Evolutionary conservation across 2,888 invertebrate species (phyloP), one percentile per base, ranked within the genome.

Genomic region (Archips xylosteana): DNA sequence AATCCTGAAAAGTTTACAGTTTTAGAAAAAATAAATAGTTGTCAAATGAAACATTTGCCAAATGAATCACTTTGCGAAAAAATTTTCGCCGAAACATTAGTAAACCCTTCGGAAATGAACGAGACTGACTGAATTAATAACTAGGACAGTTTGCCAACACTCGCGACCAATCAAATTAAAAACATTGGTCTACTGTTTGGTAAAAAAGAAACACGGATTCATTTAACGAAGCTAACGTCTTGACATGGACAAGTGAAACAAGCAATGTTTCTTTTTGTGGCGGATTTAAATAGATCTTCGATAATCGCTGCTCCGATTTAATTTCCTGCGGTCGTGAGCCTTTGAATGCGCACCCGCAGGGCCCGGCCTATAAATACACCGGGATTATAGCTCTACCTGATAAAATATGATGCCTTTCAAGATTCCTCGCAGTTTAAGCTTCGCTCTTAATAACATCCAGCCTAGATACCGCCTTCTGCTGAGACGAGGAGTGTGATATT

Each of bases 351-450:
- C 68, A 51, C 75, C 80, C 76, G 75, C 77, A 78, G 79, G 82
- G 83, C 79, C 82, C 82, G 75, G 76, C 75, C 76, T 78, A 82
- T 83, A 84, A 85, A 85, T 83, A 83, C 79, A 76, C 75, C 78
- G 76, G 81, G 81, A 83, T 82, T 83, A 81, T 78, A 81, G 81
- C 78, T 80, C 79, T 71, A 77, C 76, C 76, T 79, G 78, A 79
- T 83, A 82, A 83, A 81, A 82, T 82, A 83, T 79, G 78, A 79
- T 78, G 78, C 78, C 78, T 79, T 82, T 82, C 78, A 79, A 73
- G 68, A 73, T 73, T 74, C 71, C 66, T 51, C 66, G 65, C 39
- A 34, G 62, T 63, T 60, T 51, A 61, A 71, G 68, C 68, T 59
- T 68, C 49, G 69, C 59, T 60, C 65, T 74, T 70, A 51, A 60